phyloP scores from a whole-genome alignment of 2,797 vertebrate genomes.

The Knipowitschia caucasica region DNA sequence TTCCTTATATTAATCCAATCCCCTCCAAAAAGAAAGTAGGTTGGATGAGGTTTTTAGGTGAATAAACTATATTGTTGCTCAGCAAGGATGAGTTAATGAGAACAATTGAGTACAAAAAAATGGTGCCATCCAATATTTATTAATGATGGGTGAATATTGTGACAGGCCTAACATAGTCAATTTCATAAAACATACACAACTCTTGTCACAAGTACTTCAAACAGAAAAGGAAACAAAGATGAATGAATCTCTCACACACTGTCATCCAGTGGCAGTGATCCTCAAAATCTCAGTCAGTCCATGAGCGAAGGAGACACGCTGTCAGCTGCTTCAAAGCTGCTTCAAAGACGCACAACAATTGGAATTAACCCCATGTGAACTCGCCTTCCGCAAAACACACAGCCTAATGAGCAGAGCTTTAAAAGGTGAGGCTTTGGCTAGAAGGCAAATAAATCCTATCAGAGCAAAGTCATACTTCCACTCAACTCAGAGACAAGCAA shows the following conservation, averaged over 20 bases:
- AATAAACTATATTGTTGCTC: too few species aligned
- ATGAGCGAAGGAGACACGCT: conserved; percentile 68
- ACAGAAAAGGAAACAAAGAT: conserved; percentile 20
- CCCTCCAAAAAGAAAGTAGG: too few species aligned
- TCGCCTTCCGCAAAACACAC: conserved; percentile 55
- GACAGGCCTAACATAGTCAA: too few species aligned
- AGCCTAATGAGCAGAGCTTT: conserved; percentile 67
- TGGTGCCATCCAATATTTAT: too few species aligned
- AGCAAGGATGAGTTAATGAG: too few species aligned
- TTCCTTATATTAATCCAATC: too few species aligned
- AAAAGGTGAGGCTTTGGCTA: conserved; percentile 48
- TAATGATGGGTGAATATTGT: conserved; percentile 22
- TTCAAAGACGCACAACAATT: conserved; percentile 65
- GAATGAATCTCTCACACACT: conserved; percentile 27
- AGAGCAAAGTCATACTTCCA: conserved; percentile 56
- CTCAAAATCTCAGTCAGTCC: conserved; percentile 62
- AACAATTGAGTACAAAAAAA: too few species aligned
- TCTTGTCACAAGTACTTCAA: too few species aligned
- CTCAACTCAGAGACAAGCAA: conserved; percentile 48
- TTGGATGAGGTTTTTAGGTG: too few species aligned
- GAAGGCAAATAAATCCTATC: conserved; percentile 55
- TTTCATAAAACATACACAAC: too few species aligned
- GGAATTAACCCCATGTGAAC: conserved; percentile 74
- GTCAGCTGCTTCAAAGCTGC: conserved; percentile 66
- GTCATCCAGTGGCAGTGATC: conserved; percentile 56